These are phyloP conservation scores for Zoanthus gigantus DNA, from an alignment of 92 coral and sea anemone genomes.

Conservation along the genomic window DNA sequence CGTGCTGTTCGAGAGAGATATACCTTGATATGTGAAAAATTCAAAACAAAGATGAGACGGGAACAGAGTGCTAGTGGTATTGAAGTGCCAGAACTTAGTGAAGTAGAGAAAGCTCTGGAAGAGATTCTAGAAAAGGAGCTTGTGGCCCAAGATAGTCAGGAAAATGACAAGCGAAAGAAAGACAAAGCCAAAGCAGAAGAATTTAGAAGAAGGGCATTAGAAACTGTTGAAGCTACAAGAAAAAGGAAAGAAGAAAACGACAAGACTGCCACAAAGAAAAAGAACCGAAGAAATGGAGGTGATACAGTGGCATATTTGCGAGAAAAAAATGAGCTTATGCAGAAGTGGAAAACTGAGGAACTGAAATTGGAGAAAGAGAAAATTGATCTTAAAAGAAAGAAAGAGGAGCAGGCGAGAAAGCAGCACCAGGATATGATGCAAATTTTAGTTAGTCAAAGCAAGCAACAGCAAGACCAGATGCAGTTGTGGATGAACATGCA, in stretches of 20 bases:
- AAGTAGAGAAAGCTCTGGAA: conserved; percentile 31
- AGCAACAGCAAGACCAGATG: too few relatives aligned
- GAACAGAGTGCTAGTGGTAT: conserved; percentile 22
- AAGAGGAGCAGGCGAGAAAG: too few relatives aligned
- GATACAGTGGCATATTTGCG: conserved; percentile 7
- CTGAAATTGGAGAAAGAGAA: too few relatives aligned
- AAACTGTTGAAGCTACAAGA: conserved; percentile 18
- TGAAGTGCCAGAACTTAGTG: conserved; percentile 15
- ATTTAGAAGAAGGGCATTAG: conserved; percentile 6
- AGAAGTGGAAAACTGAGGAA: neutral
- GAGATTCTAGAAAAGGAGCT: conserved; percentile 27
- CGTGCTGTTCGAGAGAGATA: conserved; percentile 16
- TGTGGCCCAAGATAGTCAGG: conserved; percentile 51
- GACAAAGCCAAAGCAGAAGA: conserved; percentile 2
- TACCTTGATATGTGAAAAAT: conserved; percentile 3
- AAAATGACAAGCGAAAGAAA: conserved; percentile 6
- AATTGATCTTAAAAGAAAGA: too few relatives aligned
- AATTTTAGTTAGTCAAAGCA: too few relatives aligned
- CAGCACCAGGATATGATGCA: too few relatives aligned
- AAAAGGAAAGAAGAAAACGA: conserved; percentile 47
- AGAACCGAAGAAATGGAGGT: neutral
- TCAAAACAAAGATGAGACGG: conserved; percentile 21
- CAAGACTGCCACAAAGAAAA: conserved; percentile 45
- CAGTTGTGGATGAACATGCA: conserved; percentile 5
- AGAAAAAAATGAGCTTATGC: neutral